Percentiles rank a stretch among this genome's conserved stretches.
Conservation (phyloP, 2,113 vertebrate species). For the Tachycineta bicolor region DNA sequence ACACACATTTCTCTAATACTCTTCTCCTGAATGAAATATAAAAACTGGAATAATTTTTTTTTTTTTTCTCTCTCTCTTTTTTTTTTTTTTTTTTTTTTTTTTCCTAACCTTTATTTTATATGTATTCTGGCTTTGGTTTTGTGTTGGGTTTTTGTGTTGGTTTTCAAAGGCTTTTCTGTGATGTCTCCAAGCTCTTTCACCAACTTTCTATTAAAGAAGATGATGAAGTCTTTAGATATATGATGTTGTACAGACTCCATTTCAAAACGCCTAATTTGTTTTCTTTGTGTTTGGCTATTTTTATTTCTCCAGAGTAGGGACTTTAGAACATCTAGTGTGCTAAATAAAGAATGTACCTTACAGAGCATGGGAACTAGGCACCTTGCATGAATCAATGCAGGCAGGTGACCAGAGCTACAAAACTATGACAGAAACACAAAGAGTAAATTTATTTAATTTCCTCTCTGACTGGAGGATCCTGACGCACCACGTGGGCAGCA, state of each 20-base stretch:
- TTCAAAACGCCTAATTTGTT: background rate
- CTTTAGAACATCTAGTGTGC: background rate
- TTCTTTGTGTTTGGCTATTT: background rate
- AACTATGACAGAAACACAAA: background rate
- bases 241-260: background rate
- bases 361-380: background rate
- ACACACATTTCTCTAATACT: background rate
- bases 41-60: background rate
- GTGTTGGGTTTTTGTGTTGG: background rate
- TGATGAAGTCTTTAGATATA: background rate
- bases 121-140: background rate
- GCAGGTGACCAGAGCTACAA: background rate
- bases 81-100: background rate
- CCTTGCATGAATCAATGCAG: background rate
- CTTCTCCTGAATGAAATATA: background rate
- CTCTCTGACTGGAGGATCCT: fast-evolving
- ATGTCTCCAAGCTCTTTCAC: background rate
- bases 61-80: background rate
- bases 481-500: background rate
- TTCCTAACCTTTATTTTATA: background rate
- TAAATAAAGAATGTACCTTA: background rate
- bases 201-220: background rate
- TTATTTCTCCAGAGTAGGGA: background rate
- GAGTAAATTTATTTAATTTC: background rate
- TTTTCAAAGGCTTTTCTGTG: background rate